Evolutionary conservation across 2,113 vertebrate genomes (phyloP).

Genomic region (Neolamprologus cancellatus): DNA sequence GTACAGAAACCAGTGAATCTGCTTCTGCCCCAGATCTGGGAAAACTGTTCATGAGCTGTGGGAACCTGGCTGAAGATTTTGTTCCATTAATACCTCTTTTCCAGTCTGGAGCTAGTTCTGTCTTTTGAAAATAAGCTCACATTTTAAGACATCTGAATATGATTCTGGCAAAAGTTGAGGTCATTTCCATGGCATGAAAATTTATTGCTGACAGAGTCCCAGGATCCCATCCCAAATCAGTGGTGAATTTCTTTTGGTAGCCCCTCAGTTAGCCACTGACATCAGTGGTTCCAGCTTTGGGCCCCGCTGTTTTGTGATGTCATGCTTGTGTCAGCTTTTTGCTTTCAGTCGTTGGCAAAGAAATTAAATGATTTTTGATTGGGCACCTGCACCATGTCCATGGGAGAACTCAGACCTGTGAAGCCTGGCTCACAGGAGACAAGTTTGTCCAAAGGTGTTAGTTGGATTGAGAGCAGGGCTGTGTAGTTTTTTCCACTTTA

Average conservation of each 20-base stretch:
- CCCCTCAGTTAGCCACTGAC: neutral
- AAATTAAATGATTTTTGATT: rapidly evolving
- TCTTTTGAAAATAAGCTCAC: neutral
- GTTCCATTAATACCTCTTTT: neutral
- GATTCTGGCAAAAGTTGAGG: neutral
- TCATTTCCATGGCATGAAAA: neutral
- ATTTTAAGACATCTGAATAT: neutral
- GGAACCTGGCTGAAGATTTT: neutral
- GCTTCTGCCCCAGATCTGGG: neutral
- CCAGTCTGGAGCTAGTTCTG: rapidly evolving
- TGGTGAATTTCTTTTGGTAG: neutral
- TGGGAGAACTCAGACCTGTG: neutral
- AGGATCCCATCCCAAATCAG: neutral
- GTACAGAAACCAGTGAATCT: neutral
- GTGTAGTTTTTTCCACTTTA: neutral
- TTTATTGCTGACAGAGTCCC: neutral
- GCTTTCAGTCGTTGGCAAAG: neutral
- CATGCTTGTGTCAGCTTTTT: neutral
- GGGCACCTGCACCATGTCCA: neutral
- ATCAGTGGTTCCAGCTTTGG: neutral
- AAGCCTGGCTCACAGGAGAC: neutral
- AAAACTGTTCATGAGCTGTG: neutral
- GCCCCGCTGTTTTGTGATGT: rapidly evolving
- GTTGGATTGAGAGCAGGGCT: neutral
- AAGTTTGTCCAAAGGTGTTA: neutral